phyloP scores from a whole-genome alignment of 2,113 vertebrate species.

The Varanus salvator region DNA sequence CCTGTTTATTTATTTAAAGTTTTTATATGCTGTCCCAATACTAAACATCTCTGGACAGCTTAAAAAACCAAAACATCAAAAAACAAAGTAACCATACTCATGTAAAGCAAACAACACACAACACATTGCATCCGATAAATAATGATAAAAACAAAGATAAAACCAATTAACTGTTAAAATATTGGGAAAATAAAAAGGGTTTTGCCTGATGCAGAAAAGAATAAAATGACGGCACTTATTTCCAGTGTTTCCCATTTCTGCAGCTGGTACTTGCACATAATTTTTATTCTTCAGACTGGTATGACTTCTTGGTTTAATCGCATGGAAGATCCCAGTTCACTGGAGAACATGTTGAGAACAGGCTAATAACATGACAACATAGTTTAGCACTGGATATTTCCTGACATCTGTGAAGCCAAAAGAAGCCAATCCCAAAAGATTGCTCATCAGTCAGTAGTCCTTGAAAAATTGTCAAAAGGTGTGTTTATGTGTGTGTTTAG shows the following conservation, averaged over 20 bases:
- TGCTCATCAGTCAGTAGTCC: background rate
- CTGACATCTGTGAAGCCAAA: background rate
- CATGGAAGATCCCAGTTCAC: background rate
- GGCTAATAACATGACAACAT: background rate
- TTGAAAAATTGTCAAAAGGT: background rate
- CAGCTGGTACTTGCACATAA: background rate
- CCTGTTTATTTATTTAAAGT: no score
- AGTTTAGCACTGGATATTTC: background rate
- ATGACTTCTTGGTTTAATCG: background rate
- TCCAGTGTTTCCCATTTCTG: background rate
- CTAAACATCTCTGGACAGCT: no score
- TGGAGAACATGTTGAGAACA: background rate
- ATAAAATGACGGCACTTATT: no score
- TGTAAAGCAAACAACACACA: no score
- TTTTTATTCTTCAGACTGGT: background rate
- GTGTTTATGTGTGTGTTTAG: background rate
- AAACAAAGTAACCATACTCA: no score
- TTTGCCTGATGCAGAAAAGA: no score
- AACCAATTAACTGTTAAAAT: no score
- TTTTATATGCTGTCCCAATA: no score
- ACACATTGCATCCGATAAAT: no score
- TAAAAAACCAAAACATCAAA: no score
- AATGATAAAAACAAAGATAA: no score
- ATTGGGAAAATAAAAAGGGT: no score
- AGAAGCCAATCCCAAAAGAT: background rate